Evolutionary conservation across 1,140 invertebrate species (phyloP).

Genomic region (Neoseiulus cucumeris): DNA sequence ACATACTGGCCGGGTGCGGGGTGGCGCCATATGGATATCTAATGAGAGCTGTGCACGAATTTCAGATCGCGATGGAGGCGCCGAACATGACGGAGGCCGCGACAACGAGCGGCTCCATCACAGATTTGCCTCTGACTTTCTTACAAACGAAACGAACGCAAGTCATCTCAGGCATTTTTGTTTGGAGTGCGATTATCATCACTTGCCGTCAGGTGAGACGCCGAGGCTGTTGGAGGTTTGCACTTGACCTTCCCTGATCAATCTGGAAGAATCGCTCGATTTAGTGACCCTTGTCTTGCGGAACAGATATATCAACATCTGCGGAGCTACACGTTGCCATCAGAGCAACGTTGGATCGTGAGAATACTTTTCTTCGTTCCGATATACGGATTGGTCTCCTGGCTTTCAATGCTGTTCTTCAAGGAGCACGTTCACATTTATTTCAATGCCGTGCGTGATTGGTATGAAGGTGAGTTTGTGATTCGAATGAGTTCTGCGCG

Average conservation of each 20-base stretch:
- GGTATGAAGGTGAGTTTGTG: constrained; percentile 68
- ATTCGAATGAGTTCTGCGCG: not conserved
- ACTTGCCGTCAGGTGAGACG: constrained; percentile 82
- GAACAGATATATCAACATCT: constrained; percentile 88
- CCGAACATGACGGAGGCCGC: no score
- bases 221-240: not conserved
- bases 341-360: constrained; percentile 97
- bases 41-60: no score
- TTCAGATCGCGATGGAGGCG: no score
- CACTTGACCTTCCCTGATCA: not conserved
- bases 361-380: constrained; percentile 96
- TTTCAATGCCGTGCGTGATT: constrained; percentile 94
- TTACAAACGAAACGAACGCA: constrained; percentile 82
- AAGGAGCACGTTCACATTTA: constrained; percentile 82
- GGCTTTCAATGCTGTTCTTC: constrained; percentile 91
- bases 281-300: constrained; percentile 7
- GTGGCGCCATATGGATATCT: no score
- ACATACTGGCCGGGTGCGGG: no score
- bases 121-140: constrained; percentile 34
- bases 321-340: constrained; percentile 58
- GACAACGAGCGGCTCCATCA: no score
- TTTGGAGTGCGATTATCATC: constrained; percentile 79
- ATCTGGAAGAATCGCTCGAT: not conserved
- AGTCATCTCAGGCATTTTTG: constrained; percentile 82
- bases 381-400: constrained; percentile 94